Conservation (phyloP, 2,888 invertebrate species). For the Ametastegia equiseti region DNA sequence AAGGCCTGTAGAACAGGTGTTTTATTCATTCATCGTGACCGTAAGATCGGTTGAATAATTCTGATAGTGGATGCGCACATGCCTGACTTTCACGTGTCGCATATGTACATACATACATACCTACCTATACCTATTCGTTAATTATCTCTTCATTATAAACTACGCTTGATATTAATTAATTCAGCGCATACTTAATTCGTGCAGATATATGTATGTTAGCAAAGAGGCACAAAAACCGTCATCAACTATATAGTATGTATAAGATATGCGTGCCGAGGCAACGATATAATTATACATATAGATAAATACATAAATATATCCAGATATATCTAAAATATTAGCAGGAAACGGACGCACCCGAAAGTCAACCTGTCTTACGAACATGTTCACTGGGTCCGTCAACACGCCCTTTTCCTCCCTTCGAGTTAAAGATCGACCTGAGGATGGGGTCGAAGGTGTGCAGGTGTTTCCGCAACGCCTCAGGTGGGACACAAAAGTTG, state of each 20-base stretch:
- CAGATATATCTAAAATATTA: not conserved
- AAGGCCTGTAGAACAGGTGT: conserved; percentile 19
- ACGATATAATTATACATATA: not conserved
- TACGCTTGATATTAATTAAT: conserved; percentile 26
- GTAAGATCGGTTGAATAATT: conserved; percentile 17
- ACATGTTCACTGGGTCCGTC: conserved; percentile 32
- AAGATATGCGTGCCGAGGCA: too few species aligned
- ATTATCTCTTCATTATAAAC: conserved; percentile 35
- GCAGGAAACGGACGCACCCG: conserved; percentile 8
- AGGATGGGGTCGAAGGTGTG: conserved; percentile 1
- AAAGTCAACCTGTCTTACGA: conserved; percentile 2
- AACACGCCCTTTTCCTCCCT: conserved; percentile 19
- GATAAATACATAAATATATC: not conserved
- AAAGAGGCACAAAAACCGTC: too few species aligned
- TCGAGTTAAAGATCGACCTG: conserved; percentile 18
- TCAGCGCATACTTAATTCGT: not conserved
- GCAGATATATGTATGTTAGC: not conserved
- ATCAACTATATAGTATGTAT: too few species aligned
- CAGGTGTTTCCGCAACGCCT: conserved; percentile 37
- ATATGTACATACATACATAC: too few species aligned
- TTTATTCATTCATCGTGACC: not conserved
- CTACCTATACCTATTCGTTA: conserved; percentile 20
- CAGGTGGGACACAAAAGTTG: not conserved
- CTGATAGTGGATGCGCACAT: conserved; percentile 30
- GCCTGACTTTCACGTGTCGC: conserved; percentile 38